phyloP scores from a whole-genome alignment of 2,888 invertebrate species.

The Pristionchus exspectatus region DNA sequence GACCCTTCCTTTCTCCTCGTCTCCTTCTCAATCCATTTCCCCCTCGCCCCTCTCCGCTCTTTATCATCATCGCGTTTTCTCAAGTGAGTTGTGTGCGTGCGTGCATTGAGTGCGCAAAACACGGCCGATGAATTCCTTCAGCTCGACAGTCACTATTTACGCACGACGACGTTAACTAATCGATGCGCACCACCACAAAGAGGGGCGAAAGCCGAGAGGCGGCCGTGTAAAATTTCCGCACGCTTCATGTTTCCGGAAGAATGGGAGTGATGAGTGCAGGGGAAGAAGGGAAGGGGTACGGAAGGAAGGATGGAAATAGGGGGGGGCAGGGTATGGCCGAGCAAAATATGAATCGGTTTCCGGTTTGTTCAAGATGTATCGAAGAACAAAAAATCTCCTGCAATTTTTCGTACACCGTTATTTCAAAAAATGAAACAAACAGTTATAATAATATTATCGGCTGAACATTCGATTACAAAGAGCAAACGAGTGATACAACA shows the following conservation, averaged over 20 bases:
- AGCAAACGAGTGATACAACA: too few relatives aligned
- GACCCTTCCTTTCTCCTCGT: neutral
- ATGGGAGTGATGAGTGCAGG: constrained; percentile 16
- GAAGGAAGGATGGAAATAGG: neutral
- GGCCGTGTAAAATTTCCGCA: constrained; percentile 50
- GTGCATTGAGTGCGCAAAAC: neutral
- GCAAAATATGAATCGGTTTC: too few relatives aligned
- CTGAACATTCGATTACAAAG: too few relatives aligned
- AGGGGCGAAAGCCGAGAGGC: constrained; percentile 19
- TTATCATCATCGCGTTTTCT: constrained; percentile 32
- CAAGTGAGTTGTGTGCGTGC: constrained; percentile 48
- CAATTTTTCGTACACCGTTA: too few relatives aligned
- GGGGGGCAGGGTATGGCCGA: neutral
- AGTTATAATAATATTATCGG: too few relatives aligned
- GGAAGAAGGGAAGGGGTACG: neutral
- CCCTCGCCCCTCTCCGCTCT: neutral
- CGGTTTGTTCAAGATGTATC: too few relatives aligned
- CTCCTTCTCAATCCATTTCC: neutral
- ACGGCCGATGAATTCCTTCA: neutral
- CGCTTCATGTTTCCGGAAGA: constrained; percentile 47
- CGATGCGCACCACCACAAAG: neutral
- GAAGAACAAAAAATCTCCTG: too few relatives aligned
- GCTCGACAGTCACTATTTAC: neutral
- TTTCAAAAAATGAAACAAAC: too few relatives aligned
- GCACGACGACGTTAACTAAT: constrained; percentile 36